These are phyloP conservation scores for Diplosoma virens DNA, from an alignment of 23 tunicate genomes.

Conservation along the genomic window DNA sequence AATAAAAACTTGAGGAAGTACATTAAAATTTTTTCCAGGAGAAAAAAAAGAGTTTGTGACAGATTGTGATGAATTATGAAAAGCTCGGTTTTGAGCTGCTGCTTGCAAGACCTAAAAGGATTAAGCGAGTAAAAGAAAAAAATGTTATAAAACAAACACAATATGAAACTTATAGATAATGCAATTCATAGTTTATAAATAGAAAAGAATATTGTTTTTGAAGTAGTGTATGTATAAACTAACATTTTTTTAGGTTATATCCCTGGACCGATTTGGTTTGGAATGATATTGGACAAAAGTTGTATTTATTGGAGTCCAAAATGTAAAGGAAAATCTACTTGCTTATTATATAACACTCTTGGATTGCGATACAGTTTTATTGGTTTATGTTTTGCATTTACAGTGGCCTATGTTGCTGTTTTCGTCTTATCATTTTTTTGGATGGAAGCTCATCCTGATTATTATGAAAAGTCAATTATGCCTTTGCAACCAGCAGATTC, in stretches of 20 bases:
- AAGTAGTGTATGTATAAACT: neutral
- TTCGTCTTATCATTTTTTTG: conserved; percentile 53
- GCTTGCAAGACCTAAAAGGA: too few relatives aligned
- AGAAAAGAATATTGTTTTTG: too few relatives aligned
- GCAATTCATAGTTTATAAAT: too few relatives aligned
- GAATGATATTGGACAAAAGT: conserved; percentile 68
- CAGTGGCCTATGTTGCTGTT: conserved; percentile 26
- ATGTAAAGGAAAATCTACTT: conserved; percentile 66
- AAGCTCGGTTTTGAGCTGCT: too few relatives aligned
- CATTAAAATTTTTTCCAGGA: too few relatives aligned
- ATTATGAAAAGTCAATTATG: conserved; percentile 43
- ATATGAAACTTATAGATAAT: too few relatives aligned
- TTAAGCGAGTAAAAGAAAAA: too few relatives aligned
- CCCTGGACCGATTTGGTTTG: conserved; percentile 89
- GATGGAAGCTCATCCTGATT: conserved; percentile 55
- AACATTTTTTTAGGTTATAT: conserved; percentile 42
- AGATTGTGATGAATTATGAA: too few relatives aligned
- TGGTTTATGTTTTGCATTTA: conserved; percentile 49
- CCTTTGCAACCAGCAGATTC: conserved; percentile 5
- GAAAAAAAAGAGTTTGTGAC: too few relatives aligned
- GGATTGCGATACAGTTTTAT: conserved; percentile 71
- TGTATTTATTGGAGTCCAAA: conserved; percentile 74
- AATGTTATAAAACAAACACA: too few relatives aligned
- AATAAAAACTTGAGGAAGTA: too few relatives aligned
- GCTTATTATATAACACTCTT: conserved; percentile 57